phyloP scores from a whole-genome alignment of 2,113 vertebrate species.

The Mormyrus lacerda region DNA sequence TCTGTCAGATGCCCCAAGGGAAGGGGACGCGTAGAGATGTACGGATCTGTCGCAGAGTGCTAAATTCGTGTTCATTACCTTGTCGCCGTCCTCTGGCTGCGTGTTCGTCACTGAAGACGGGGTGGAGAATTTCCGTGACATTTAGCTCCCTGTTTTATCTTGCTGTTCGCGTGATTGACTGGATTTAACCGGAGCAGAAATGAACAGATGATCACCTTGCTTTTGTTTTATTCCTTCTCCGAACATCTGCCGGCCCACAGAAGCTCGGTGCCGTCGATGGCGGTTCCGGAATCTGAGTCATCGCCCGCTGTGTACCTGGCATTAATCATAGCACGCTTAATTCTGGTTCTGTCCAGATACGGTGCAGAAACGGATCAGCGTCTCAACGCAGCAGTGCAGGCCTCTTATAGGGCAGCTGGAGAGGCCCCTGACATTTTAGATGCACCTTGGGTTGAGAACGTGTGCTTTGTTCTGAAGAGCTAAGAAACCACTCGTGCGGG shows the following conservation, averaged over 20 bases:
- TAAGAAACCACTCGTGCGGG: not conserved
- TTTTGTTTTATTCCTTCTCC: not conserved
- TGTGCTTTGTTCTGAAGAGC: not conserved
- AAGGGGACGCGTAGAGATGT: not conserved
- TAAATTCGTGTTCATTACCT: not conserved
- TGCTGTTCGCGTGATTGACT: not conserved
- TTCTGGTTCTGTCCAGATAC: not conserved
- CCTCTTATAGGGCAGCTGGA: not conserved
- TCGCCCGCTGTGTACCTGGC: not conserved
- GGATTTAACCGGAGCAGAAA: not conserved
- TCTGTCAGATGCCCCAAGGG: not conserved
- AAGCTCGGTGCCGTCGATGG: not conserved
- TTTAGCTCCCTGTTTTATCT: not conserved
- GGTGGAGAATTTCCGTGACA: not conserved
- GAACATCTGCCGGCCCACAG: not conserved
- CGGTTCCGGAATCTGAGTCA: not conserved
- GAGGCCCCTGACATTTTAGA: not conserved
- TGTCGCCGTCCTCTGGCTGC: too few relatives aligned
- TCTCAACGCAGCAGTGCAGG: not conserved
- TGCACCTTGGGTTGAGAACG: not conserved
- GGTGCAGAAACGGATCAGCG: not conserved
- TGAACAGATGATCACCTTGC: not conserved
- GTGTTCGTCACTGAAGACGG: too few relatives aligned
- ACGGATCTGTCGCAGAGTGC: not conserved
- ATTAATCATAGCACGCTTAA: not conserved